Evolutionary conservation across 92 coral and sea anemone genomes (phyloP), one percentile per base, ranked within the genome.

Genomic region (Muricea muricata): DNA sequence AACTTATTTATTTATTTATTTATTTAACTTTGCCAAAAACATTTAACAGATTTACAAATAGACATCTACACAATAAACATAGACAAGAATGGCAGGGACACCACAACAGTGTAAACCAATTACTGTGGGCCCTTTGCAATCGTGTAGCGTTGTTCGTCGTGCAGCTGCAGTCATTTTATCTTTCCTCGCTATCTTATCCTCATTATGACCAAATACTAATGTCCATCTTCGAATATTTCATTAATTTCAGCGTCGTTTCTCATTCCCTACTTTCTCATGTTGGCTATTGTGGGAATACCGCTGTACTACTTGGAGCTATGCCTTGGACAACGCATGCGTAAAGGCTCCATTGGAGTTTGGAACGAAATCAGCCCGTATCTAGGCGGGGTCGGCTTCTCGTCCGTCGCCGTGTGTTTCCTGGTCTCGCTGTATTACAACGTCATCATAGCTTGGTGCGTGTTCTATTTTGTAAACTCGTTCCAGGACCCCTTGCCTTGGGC

Each of bases 331-430:
- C 91, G 97, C 63, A 97, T 97, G 99, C 94, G 99, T 34, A 97
- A 97, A 86, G 99, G 99, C 7, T 93, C 99, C 0, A 93, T 97
- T 13, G 99, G 99, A 37, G 99, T 97, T n/a, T 97, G 99, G 99
- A 94, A 89, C 90, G 98, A 97, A 85, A 97, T 97, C 47, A 94
- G 98, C 1, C 99, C 99, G 8, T 97, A 97, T 88, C 87, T 97
- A 30, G 99, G 99, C 12, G 99, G 99, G 17, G 86, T 97, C 14
- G 99, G 99, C 31, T 80, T 94, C 4, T 95, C 99, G 0, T 92
- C 97, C 7, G 98, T 97, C 41, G 97, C 94, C 32, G 99, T 97
- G 1, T 97, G 99, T 73, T 97, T 97, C 47, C 80, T 97, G 29
- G 99, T 97, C 18, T 93, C 98, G 34, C 82, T 97, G 30, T 97